Evolutionary conservation across 2,888 invertebrate genomes (phyloP), one percentile per base, ranked within the genome.

Genomic region (Melanophora roralis): DNA sequence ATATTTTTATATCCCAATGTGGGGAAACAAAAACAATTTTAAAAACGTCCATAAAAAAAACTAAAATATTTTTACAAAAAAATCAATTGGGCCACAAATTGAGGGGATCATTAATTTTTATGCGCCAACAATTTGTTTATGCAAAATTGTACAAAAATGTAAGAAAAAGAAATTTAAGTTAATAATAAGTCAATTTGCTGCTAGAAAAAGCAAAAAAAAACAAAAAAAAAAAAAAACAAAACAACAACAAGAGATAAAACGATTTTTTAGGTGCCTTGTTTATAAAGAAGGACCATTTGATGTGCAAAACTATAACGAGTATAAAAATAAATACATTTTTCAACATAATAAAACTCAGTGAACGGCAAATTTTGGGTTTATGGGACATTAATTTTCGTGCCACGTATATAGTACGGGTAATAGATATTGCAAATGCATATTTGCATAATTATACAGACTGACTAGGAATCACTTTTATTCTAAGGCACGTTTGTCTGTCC

Each of bases 41-140:
- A n/a, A 27, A 27, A 73, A 57, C 27, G 47, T 47, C 47, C n/a
- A n/a, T n/a, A n/a, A 57, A 47, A 65, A 59, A 43, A 51, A 32
- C 27, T 16, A 6, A 68, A 45, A 55, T 49, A 38, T 69, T 76
- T 69, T 64, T 11, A 21, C 32, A 43, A 76, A 12, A 47, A 76
- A 76, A 76, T 55, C 76, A 71, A 77, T 77, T 71, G 57, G 57
- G 19, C 51, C 36, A 77, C 64, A 71, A 59, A 71, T 77, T 65
- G 27, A 68, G 53, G 62, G 68, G 21, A 68, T 73, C 47, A 68
- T 62, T 57, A 78, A 65, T 59, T 40, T n/a, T 40, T 32, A 8
- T 19, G 23, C 62, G 19, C n/a, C n/a, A n/a, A n/a, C n/a, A n/a
- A n/a, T n/a, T 34, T 11, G 2, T 3, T 6, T 27, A 27, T 27